Base-by-base conservation (phyloP, 2,888 invertebrate genomes). In the Sesamia inferens region DNA sequence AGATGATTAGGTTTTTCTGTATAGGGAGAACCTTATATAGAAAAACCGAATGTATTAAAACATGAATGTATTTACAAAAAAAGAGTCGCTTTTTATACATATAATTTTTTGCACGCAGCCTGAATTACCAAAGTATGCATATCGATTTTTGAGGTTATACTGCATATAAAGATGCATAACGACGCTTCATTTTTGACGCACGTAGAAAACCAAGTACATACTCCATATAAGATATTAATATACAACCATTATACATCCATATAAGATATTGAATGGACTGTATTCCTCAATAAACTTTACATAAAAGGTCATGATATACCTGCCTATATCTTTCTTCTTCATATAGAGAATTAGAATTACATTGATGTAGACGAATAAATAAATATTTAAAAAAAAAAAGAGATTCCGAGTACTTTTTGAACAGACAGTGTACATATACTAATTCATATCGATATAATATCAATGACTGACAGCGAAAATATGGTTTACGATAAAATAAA, bases 221-320 rank as follows among this genome's bases (percentile, higher is more conserved):
- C 51, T 7, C 83, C 51, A 58, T 70, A 62, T 22, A 59, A 58
- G 48, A 74, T 55, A 68, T 74, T 79, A 51, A 51, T 51, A 51
- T 19, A 51, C 51, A 31, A 54, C 82, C 51, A 58, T 74, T 51
- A 51, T 19, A 51, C 51, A 31, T 57, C 82, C 51, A 58, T 74
- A 62, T 31, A 59, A 62, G 48, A 74, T 55, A 68, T 74, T 83
- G 24, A 79, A 83, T 81, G 68, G 67, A 39, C 57, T 8, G 74
- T 68, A 57, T 51, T 61, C 57, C 39, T 71, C 31, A 61, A 57
- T 77, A 54, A 70, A 42, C 14, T 51, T 70, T 54, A 47, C 66
- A 22, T 61, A 64, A 44, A 39, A 44, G 47, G 66, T n/a, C 14
- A 6, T 55, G 51, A 4, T 70, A 39, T 24, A 48, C 47, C 31